Evolutionary conservation across 2,797 vertebrate species (phyloP).

Genomic region (Mycteria americana): DNA sequence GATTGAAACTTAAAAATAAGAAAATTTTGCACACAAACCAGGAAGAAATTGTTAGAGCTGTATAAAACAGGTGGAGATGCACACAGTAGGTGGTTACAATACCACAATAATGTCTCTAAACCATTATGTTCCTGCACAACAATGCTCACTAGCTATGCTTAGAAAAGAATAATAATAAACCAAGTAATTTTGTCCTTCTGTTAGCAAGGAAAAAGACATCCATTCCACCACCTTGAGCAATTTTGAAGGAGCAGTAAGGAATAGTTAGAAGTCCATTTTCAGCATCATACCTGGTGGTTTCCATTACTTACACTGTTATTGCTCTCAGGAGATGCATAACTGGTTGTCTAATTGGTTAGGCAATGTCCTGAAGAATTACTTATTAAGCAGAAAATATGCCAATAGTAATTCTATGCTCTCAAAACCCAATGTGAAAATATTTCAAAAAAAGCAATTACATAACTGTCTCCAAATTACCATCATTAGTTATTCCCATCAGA

Average conservation of each 20-base stretch:
- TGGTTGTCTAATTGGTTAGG: constrained; percentile 36
- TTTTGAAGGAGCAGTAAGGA: background rate
- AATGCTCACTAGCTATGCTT: background rate
- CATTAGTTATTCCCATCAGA: background rate
- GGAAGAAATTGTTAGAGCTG: background rate
- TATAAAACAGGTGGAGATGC: background rate
- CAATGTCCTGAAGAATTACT: constrained; percentile 36
- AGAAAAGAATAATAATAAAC: background rate
- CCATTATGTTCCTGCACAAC: background rate
- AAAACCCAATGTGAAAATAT: background rate
- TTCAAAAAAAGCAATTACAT: background rate
- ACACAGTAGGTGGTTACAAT: background rate
- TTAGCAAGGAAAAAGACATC: background rate
- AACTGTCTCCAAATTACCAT: constrained; percentile 1
- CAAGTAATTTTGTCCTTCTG: background rate
- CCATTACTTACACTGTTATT: constrained; percentile 6
- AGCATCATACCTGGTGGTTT: constrained; percentile 27
- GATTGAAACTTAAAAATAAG: background rate
- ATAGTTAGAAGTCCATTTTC: constrained; percentile 12
- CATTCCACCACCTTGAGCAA: background rate
- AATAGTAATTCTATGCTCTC: background rate
- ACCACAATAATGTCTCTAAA: background rate
- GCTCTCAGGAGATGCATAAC: constrained; percentile 38
- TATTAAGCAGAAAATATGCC: constrained; percentile 37
- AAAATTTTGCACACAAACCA: background rate